These are phyloP conservation scores for Drosophila trapezifrons DNA, from an alignment of 1,140 invertebrate species.

Conservation along the genomic window DNA sequence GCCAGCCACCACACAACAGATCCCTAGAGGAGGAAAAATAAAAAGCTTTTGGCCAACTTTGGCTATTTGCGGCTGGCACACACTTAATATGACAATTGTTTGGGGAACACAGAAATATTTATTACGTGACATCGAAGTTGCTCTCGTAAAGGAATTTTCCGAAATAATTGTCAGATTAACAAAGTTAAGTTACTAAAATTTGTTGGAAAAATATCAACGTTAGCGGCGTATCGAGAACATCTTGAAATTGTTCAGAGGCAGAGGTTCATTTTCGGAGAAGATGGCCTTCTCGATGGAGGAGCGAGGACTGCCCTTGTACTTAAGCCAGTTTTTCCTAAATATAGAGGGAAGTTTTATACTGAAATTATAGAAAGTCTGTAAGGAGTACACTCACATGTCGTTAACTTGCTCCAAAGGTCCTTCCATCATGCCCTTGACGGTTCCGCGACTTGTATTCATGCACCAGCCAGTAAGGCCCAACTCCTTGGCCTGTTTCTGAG, in stretches of 20 bases:
- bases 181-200: background rate
- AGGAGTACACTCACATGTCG: slow-evolving; percentile 44
- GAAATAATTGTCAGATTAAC: background rate
- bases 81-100: slow-evolving; percentile 32
- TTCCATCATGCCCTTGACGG: slow-evolving; percentile 61
- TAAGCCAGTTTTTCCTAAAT: slow-evolving; percentile 57
- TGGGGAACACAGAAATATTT: slow-evolving; percentile 15
- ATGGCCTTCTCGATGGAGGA: slow-evolving; percentile 55
- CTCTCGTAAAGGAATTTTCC: too few relatives aligned
- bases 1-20: slow-evolving; percentile 15
- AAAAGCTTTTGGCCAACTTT: slow-evolving; percentile 45
- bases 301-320: slow-evolving; percentile 64
- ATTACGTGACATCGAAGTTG: slow-evolving; percentile 36
- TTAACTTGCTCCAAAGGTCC: slow-evolving; percentile 46
- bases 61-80: slow-evolving; percentile 39
- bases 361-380: too few relatives aligned
- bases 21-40: slow-evolving; percentile 5
- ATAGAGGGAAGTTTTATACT: background rate
- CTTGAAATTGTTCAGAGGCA: slow-evolving; percentile 37
- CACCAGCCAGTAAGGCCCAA: slow-evolving; percentile 63
- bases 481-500: slow-evolving; percentile 49
- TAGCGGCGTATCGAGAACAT: slow-evolving; percentile 51
- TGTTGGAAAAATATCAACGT: background rate
- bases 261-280: slow-evolving; percentile 51
- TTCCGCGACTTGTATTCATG: slow-evolving; percentile 61